A percentile compares a stretch with the other conserved stretches of the same genome.
These are phyloP conservation scores for Myotis myotis DNA, from an alignment of 2,797 vertebrate genomes.

Conservation along the genomic window DNA sequence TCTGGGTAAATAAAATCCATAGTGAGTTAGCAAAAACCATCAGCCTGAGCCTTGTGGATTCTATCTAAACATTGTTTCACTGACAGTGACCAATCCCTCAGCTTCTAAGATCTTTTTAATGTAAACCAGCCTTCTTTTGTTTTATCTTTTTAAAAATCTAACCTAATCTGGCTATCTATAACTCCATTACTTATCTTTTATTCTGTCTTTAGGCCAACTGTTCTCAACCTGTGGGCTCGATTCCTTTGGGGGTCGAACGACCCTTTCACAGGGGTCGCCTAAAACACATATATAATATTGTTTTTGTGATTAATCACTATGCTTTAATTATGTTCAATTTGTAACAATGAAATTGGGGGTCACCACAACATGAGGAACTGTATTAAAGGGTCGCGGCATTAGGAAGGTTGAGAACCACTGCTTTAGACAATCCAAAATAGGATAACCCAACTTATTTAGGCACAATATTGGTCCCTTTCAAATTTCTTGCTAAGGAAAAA, in stretches of 20 bases:
- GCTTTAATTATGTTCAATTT: too few species aligned
- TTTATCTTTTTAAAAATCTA: slow-evolving; percentile 24
- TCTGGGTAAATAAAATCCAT: background rate
- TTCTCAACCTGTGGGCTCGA: too few species aligned
- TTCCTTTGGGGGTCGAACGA: too few species aligned
- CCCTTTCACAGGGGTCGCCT: too few species aligned
- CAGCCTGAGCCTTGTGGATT: background rate
- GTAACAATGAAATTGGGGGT: too few species aligned
- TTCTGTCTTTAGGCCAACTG: background rate
- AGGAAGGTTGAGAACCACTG: too few species aligned
- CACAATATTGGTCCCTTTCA: background rate
- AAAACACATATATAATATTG: too few species aligned
- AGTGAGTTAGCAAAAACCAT: background rate
- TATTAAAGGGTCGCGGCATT: too few species aligned
- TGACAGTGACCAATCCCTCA: background rate
- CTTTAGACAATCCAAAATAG: background rate
- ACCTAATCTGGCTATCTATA: background rate
- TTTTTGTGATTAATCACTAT: too few species aligned
- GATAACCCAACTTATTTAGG: background rate
- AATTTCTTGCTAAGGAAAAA: background rate
- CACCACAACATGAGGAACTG: too few species aligned
- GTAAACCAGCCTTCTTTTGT: slow-evolving; percentile 24
- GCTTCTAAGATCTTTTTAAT: slow-evolving; percentile 19
- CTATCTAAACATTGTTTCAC: background rate
- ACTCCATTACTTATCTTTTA: slow-evolving; percentile 11